Evolutionary conservation across 2,888 invertebrate genomes (phyloP).

Genomic region (Busseola fusca): DNA sequence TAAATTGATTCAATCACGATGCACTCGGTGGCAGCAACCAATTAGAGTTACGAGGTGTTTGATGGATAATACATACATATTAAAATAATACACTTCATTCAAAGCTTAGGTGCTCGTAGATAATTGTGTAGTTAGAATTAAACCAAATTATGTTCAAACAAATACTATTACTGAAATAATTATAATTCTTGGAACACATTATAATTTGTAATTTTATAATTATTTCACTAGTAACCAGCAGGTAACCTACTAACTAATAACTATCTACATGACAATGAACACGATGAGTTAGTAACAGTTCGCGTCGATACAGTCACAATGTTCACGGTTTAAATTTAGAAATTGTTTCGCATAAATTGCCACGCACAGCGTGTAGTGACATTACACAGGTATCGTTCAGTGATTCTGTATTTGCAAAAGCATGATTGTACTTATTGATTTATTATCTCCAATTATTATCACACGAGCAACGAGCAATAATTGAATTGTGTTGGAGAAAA

Average conservation of each 20-base stretch:
- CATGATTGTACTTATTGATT: neutral
- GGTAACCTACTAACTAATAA: neutral
- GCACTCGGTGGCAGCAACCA: neutral
- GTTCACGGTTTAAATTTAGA: neutral
- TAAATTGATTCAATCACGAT: neutral
- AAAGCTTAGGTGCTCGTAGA: neutral
- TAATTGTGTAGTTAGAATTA: neutral
- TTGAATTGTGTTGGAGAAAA: neutral
- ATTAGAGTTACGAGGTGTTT: neutral
- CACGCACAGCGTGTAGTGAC: constrained; percentile 18
- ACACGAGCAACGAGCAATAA: neutral
- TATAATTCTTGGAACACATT: neutral
- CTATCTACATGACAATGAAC: neutral
- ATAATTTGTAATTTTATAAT: neutral
- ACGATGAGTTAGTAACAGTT: neutral
- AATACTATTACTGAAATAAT: neutral
- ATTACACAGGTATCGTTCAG: constrained; percentile 26
- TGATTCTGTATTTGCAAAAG: constrained; percentile 16
- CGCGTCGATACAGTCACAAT: neutral
- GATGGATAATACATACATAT: neutral
- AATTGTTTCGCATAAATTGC: constrained; percentile 15
- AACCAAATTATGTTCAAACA: neutral
- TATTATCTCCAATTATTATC: neutral
- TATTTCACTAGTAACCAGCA: neutral
- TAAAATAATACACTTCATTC: neutral